phyloP scores from a whole-genome alignment of 2,888 invertebrate genomes.

The Silvanus unidentatus region DNA sequence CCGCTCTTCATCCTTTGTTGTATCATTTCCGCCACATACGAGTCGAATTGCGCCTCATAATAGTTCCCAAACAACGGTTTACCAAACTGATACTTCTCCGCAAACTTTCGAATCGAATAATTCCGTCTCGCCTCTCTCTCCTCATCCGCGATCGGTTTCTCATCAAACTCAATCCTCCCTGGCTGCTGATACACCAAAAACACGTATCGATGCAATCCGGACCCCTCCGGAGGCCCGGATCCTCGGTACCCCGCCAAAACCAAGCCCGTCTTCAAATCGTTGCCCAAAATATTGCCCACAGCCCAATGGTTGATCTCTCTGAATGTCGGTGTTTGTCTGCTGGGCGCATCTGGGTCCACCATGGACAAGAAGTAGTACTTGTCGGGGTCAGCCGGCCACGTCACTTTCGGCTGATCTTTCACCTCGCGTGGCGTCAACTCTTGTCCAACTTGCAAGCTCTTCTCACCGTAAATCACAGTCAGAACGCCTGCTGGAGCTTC shows the following conservation, averaged over 20 bases:
- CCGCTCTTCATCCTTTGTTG: no score
- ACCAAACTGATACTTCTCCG: slow-evolving; percentile 21
- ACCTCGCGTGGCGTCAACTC: slow-evolving; percentile 65
- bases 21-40: slow-evolving; percentile 27
- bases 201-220: slow-evolving; percentile 67
- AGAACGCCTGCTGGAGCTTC: neutral
- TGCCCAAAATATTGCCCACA: slow-evolving; percentile 66
- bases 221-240: slow-evolving; percentile 65
- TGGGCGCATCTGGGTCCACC: slow-evolving; percentile 32
- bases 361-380: slow-evolving; percentile 58
- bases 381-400: slow-evolving; percentile 54
- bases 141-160: slow-evolving; percentile 32
- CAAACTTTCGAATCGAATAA: slow-evolving; percentile 23
- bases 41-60: slow-evolving; percentile 28
- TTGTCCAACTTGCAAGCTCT: slow-evolving; percentile 54
- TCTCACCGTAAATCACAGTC: slow-evolving; percentile 4
- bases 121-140: slow-evolving; percentile 44
- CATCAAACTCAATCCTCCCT: slow-evolving; percentile 42
- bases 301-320: slow-evolving; percentile 75
- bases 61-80: slow-evolving; percentile 25
- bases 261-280: slow-evolving; percentile 57
- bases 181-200: slow-evolving; percentile 63
- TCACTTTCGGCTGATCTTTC: slow-evolving; percentile 59
- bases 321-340: slow-evolving; percentile 51
- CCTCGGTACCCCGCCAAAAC: slow-evolving; percentile 60